Evolutionary conservation across 2,113 vertebrate genomes (phyloP).

Genomic region (Gorilla gorilla): DNA sequence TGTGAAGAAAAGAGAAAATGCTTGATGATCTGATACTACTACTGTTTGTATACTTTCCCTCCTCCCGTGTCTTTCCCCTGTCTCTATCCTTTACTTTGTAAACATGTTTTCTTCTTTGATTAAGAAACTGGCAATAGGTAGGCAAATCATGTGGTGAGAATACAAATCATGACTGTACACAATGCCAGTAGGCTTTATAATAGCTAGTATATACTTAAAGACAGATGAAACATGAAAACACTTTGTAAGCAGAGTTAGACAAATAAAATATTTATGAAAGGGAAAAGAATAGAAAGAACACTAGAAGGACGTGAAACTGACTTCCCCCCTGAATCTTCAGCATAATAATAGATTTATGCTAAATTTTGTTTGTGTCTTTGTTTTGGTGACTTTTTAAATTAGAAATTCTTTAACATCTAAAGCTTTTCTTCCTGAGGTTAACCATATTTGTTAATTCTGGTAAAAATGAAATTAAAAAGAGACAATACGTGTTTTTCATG

Average conservation of each 20-base stretch:
- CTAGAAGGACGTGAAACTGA: neutral
- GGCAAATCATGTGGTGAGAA: neutral
- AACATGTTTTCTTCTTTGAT: neutral
- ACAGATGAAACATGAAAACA: neutral
- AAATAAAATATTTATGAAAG: neutral
- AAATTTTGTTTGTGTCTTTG: neutral
- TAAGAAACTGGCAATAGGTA: conserved; percentile 41
- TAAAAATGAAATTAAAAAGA: neutral
- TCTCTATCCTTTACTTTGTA: neutral
- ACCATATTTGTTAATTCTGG: neutral
- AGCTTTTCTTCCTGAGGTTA: neutral
- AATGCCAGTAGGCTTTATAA: neutral
- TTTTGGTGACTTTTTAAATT: neutral
- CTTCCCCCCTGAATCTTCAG: neutral
- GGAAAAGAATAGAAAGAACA: neutral
- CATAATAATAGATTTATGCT: neutral
- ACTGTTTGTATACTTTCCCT: neutral
- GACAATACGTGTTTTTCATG: neutral
- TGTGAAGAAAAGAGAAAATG: conserved; percentile 11
- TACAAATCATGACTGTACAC: neutral
- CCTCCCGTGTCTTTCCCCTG: accelerated
- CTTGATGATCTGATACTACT: neutral
- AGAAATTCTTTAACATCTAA: neutral
- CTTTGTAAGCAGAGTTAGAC: neutral
- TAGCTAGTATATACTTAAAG: neutral